phyloP scores from a whole-genome alignment of 1,140 invertebrate species.

The Akabosia matsudoensis region DNA sequence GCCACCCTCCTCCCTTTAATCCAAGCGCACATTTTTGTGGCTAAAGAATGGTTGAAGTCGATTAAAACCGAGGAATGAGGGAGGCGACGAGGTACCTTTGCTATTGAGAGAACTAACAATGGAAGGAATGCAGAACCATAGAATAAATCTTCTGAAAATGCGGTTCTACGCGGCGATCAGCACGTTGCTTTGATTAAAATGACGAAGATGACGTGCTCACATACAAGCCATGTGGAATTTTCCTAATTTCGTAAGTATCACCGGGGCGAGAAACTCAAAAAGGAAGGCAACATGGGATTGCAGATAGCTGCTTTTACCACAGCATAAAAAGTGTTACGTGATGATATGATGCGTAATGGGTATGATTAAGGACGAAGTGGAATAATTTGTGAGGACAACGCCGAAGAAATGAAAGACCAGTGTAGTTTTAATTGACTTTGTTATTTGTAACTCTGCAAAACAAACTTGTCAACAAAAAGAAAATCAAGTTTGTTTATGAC shows the following conservation, averaged over 20 bases:
- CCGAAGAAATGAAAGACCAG: not conserved
- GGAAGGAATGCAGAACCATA: slow-evolving; percentile 8
- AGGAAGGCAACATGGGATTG: not conserved
- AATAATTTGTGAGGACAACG: not conserved
- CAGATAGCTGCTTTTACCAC: not conserved
- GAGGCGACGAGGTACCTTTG: not conserved
- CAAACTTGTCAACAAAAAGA: too few species aligned
- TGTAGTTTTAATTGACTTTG: not conserved
- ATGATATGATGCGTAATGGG: not conserved
- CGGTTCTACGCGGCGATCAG: not conserved
- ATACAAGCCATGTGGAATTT: not conserved
- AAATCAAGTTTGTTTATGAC: too few species aligned
- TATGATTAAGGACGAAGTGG: not conserved
- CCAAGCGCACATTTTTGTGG: too few species aligned
- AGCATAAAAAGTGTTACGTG: not conserved
- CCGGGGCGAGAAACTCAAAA: not conserved
- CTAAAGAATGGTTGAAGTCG: too few species aligned
- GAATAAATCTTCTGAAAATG: slow-evolving; percentile 12
- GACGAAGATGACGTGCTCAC: not conserved
- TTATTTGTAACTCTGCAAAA: too few species aligned
- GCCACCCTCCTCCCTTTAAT: not conserved
- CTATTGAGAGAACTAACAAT: not conserved
- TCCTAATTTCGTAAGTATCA: not conserved
- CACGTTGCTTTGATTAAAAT: slow-evolving; percentile 7
- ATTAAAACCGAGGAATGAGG: slow-evolving; percentile 10